Evolutionary conservation across 1,140 invertebrate species (phyloP).

Genomic region (Nasonia giraulti): DNA sequence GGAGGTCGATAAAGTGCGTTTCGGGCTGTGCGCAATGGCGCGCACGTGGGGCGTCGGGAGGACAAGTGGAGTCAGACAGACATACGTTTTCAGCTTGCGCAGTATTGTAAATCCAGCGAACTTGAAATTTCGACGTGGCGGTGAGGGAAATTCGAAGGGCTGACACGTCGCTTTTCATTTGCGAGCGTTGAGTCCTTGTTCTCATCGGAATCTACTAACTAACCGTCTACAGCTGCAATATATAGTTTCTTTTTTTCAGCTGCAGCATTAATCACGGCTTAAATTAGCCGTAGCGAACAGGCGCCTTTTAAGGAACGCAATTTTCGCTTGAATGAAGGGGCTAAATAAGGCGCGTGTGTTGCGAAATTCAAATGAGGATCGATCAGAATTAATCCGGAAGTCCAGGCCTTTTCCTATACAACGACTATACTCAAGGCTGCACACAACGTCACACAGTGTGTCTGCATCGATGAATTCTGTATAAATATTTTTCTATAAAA

Average conservation of each 20-base stretch:
- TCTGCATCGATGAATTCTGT: too few species aligned
- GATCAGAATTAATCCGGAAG: background rate
- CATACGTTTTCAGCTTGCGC: slow-evolving; percentile 60
- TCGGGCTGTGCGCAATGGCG: slow-evolving; percentile 8
- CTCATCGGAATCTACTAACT: too few species aligned
- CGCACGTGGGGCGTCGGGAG: slow-evolving; percentile 31
- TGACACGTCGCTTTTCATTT: too few species aligned
- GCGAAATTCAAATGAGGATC: background rate
- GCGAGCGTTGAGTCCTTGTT: too few species aligned
- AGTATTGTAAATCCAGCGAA: slow-evolving; percentile 52
- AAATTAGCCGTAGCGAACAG: background rate
- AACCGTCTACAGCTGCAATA: too few species aligned
- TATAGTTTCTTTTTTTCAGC: too few species aligned
- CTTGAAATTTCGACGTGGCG: slow-evolving; percentile 51
- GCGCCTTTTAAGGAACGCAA: background rate
- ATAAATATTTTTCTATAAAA: too few species aligned
- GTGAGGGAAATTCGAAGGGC: background rate
- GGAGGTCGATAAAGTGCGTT: slow-evolving; percentile 47
- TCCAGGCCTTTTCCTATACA: background rate
- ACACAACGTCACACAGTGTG: too few species aligned
- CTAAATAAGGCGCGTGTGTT: background rate
- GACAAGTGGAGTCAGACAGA: slow-evolving; percentile 15
- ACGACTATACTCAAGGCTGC: too few species aligned
- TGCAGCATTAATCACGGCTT: background rate
- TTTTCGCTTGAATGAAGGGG: background rate